A percentile compares a stretch with the other conserved stretches of the same genome.
Conservation (phyloP, 2,797 vertebrate genomes). For the Neosilurus mollespiculum region DNA sequence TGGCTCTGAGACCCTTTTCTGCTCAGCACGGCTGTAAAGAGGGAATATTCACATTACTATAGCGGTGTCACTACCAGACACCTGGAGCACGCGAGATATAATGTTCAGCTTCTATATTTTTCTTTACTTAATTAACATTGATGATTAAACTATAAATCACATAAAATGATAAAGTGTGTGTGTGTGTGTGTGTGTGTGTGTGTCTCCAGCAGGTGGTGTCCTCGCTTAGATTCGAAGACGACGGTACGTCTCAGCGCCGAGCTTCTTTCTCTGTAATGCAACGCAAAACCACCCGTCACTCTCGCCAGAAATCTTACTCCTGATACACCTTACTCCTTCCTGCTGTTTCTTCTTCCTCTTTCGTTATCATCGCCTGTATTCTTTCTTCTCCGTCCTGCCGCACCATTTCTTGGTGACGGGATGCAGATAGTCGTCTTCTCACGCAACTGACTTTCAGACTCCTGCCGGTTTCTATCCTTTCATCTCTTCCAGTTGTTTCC, state of each 20-base stretch:
- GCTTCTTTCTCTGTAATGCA: conserved; percentile 89
- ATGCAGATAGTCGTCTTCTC: conserved; percentile 48
- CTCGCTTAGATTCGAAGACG: conserved; percentile 81
- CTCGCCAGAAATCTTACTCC: conserved; percentile 82
- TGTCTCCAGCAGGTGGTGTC: conserved; percentile 76
- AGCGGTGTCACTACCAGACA: neutral
- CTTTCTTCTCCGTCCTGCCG: conserved; percentile 16
- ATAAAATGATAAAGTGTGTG: neutral
- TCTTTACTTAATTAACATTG: neutral
- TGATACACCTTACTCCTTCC: conserved; percentile 65
- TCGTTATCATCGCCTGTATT: neutral
- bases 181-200: conserved; percentile 9
- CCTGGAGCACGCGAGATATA: neutral
- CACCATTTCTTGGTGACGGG: conserved; percentile 38
- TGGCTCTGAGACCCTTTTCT: neutral
- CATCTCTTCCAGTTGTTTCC: neutral
- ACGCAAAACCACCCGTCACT: conserved; percentile 85
- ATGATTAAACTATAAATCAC: neutral
- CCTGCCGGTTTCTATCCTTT: neutral
- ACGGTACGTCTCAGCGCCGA: conserved; percentile 92
- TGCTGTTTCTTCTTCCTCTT: conserved; percentile 72
- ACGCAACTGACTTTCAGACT: neutral
- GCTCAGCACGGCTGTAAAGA: neutral
- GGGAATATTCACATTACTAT: neutral
- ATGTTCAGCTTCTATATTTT: neutral